phyloP scores from a whole-genome alignment of 2,113 vertebrate species.

The Muscicapa adusta region DNA sequence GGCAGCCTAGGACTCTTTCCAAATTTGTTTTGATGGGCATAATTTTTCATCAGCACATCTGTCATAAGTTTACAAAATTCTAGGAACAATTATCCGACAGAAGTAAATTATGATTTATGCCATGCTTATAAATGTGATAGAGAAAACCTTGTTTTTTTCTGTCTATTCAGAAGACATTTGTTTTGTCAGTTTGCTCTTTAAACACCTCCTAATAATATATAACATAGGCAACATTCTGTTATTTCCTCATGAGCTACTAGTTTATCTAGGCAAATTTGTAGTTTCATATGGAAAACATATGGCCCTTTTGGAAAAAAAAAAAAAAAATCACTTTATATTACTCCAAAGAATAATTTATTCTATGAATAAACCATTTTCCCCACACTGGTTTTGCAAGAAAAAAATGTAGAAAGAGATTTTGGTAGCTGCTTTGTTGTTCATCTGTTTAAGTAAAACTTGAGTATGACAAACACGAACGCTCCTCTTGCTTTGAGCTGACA shows the following conservation, averaged over 20 bases:
- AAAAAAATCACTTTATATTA: neutral
- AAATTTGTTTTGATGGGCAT: slow-evolving; percentile 64
- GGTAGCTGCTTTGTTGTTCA: neutral
- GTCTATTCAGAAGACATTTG: neutral
- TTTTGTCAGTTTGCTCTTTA: neutral
- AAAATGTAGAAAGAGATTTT: neutral
- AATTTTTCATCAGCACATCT: slow-evolving; percentile 72
- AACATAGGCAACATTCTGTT: neutral
- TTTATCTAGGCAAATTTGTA: neutral
- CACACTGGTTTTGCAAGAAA: neutral
- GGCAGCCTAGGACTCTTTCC: slow-evolving; percentile 67
- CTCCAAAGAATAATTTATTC: neutral
- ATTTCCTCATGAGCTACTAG: neutral
- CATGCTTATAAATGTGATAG: neutral
- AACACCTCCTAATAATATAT: neutral
- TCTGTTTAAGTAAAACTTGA: neutral
- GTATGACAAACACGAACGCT: rapidly evolving
- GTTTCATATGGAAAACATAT: neutral
- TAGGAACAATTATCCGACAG: slow-evolving; percentile 47
- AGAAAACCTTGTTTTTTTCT: neutral
- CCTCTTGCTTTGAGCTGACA: neutral
- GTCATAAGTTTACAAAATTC: slow-evolving; percentile 35
- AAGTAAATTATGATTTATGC: slow-evolving; percentile 49
- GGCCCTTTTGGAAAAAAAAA: neutral
- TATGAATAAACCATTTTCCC: neutral